phyloP scores from a whole-genome alignment of 1,140 invertebrate genomes.

The Euwallacea fornicatus region DNA sequence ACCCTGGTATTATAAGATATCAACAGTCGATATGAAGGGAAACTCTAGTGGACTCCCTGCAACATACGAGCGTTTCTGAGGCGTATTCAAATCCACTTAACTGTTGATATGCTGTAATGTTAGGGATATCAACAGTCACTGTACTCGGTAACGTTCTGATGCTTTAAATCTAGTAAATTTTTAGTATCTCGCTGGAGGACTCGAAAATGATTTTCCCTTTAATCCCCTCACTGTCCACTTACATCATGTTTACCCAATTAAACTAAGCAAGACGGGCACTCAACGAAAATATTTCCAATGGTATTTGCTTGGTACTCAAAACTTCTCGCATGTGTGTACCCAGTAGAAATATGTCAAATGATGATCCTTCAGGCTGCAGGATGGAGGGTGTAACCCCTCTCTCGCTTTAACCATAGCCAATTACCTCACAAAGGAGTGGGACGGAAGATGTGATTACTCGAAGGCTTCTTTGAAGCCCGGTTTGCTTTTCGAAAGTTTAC shows the following conservation, averaged over 20 bases:
- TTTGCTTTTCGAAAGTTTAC: constrained; percentile 28
- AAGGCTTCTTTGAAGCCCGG: constrained; percentile 20
- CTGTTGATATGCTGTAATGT: too few relatives aligned
- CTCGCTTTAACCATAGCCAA: constrained; percentile 16
- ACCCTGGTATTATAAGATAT: too few relatives aligned
- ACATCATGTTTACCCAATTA: constrained; percentile 4
- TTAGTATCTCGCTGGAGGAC: too few relatives aligned
- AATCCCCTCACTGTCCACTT: background rate
- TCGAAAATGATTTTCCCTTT: background rate
- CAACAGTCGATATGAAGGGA: too few relatives aligned
- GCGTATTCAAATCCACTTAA: too few relatives aligned
- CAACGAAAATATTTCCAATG: constrained; percentile 6
- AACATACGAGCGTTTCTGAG: too few relatives aligned
- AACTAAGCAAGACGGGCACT: constrained; percentile 9
- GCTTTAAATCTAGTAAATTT: too few relatives aligned
- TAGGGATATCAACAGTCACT: too few relatives aligned
- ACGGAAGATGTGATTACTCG: constrained; percentile 29
- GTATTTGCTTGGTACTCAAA: constrained; percentile 10
- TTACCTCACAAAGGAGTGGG: constrained; percentile 8
- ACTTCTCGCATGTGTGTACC: constrained; percentile 5
- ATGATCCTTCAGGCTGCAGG: constrained; percentile 4
- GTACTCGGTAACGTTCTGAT: too few relatives aligned
- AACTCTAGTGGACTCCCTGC: too few relatives aligned
- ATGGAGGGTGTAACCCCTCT: background rate
- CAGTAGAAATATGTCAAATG: constrained; percentile 12